These are phyloP conservation scores for Protula sp. DNA, from an alignment of 2,888 invertebrate species.

Conservation along the genomic window DNA sequence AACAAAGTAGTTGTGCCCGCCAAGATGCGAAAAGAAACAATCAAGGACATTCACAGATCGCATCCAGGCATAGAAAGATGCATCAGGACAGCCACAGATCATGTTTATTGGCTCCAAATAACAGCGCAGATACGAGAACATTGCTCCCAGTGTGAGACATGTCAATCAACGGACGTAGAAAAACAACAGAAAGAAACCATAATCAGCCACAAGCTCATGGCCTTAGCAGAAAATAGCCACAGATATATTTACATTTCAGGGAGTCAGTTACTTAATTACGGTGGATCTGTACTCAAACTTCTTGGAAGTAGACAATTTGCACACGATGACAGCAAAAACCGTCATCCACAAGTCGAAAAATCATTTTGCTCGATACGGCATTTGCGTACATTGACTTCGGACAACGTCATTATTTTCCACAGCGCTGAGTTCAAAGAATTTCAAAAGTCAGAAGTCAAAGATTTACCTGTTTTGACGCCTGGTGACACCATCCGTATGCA, in stretches of 20 bases:
- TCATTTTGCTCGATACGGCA: neutral
- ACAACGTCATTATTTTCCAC: neutral
- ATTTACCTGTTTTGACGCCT: neutral
- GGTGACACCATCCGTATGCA: neutral
- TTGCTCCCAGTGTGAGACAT: neutral
- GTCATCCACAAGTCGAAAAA: neutral
- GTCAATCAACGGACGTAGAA: neutral
- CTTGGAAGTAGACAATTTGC: neutral
- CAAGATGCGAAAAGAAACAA: slow-evolving; percentile 6
- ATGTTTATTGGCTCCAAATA: slow-evolving; percentile 11
- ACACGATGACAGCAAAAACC: neutral
- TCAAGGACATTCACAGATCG: slow-evolving; percentile 5
- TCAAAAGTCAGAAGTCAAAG: neutral
- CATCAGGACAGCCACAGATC: slow-evolving; percentile 4
- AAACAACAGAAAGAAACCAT: neutral
- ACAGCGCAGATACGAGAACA: neutral
- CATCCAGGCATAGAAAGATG: slow-evolving; percentile 8
- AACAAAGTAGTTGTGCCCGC: slow-evolving; percentile 9
- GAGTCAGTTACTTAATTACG: neutral
- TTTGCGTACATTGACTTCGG: neutral
- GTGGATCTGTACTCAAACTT: neutral
- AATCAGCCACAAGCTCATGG: neutral
- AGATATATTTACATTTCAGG: neutral
- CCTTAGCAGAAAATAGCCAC: neutral
- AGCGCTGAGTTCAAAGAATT: neutral